Percentiles rank a stretch among this genome's conserved stretches.
Evolutionary conservation across 2,113 vertebrate species (phyloP).

Genomic region (Tonatia bakeri): DNA sequence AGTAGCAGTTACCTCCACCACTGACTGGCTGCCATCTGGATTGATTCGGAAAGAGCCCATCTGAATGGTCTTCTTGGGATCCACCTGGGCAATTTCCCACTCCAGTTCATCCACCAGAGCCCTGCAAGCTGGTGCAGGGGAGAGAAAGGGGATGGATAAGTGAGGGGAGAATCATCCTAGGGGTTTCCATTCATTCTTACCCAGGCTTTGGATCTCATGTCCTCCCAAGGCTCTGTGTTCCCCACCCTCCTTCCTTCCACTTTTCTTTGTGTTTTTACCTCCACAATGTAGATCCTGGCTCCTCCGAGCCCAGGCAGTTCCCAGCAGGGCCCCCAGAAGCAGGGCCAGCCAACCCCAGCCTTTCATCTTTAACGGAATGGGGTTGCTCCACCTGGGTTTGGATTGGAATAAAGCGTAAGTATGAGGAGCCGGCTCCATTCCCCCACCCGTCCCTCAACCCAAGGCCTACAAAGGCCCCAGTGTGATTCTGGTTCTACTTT

Average conservation of each 20-base stretch:
- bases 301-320: slow-evolving; percentile 68
- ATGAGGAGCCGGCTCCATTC: background rate
- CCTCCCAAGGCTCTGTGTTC: background rate
- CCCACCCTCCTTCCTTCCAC: background rate
- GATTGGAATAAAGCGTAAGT: background rate
- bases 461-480: background rate
- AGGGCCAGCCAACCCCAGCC: slow-evolving; percentile 62
- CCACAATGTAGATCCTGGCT: slow-evolving; percentile 85
- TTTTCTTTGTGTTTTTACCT: slow-evolving; percentile 72
- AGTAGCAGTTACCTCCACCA: slow-evolving; percentile 87
- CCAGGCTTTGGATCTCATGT: background rate
- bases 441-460: background rate
- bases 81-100: slow-evolving; percentile 93
- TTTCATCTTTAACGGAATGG: slow-evolving; percentile 53
- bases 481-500: background rate
- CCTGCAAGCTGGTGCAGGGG: slow-evolving; percentile 86
- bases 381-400: slow-evolving; percentile 49
- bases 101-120: slow-evolving; percentile 97
- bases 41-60: slow-evolving; percentile 96
- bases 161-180: background rate
- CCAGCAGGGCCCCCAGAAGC: slow-evolving; percentile 72
- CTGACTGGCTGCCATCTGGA: slow-evolving; percentile 94
- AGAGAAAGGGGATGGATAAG: background rate
- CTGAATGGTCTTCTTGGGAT: slow-evolving; percentile 95
- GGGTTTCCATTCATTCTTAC: background rate